Conservation (phyloP, 2,797 vertebrate species). For the Enteromius viviparus region DNA sequence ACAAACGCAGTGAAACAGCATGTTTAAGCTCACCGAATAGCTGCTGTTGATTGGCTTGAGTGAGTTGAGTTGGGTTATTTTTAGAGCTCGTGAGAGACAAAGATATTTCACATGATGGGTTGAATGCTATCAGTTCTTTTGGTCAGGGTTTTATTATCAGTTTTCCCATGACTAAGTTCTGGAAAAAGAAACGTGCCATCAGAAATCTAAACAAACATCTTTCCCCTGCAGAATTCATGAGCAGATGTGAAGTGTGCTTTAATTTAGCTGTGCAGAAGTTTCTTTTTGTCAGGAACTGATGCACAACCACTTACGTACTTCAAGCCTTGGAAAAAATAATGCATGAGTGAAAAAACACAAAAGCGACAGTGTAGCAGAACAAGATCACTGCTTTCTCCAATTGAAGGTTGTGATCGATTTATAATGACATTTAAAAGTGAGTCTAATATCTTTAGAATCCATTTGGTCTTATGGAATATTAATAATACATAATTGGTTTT, state of each 20-base stretch:
- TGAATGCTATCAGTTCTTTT: constrained; percentile 11
- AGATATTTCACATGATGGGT: constrained; percentile 11
- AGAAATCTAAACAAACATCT: constrained; percentile 25
- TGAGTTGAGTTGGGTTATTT: too few species aligned
- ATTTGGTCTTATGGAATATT: not conserved
- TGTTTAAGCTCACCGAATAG: not conserved
- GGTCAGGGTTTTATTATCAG: not conserved
- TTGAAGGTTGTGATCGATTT: not conserved
- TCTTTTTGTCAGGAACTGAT: not conserved
- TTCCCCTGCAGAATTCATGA: not conserved
- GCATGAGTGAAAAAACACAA: not conserved
- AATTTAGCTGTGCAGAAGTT: not conserved
- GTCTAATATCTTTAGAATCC: too few species aligned
- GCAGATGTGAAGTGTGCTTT: constrained; percentile 22
- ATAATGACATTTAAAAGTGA: not conserved
- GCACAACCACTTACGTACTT: not conserved
- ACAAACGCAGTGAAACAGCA: not conserved
- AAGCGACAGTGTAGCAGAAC: not conserved
- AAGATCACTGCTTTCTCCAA: not conserved
- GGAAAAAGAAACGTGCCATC: not conserved
- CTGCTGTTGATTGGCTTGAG: not conserved
- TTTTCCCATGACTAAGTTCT: constrained; percentile 23
- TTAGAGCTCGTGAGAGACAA: not conserved
- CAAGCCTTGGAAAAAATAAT: not conserved
- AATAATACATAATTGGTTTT: not conserved